Conservation (phyloP, 2,113 vertebrate species). For the mouse (Mus musculus) region GRCm39 chr6:93115501-93116000, state of each 20-base stretch:
- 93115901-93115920: background rate
- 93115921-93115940: background rate
- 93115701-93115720: slow-evolving; percentile 6
- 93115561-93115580: background rate
- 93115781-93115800: background rate
- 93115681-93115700: background rate
- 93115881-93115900: slow-evolving; percentile 34
- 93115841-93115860: slow-evolving; percentile 45
- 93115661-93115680: slow-evolving; percentile 15
- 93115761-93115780: background rate
- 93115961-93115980: background rate
- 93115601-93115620: slow-evolving; percentile 7
- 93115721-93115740: slow-evolving; percentile 2
- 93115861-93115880: background rate
- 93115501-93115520: slow-evolving; percentile 24
- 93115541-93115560: slow-evolving; percentile 15
- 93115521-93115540: background rate
- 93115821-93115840: background rate
- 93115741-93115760: background rate
- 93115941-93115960: background rate
- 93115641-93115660: background rate
- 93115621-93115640: background rate
- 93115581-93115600: background rate
- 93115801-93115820: background rate
- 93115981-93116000: background rate